Conservation (phyloP, 2,797 vertebrate genomes). For the Serranus cabrilla region DNA sequence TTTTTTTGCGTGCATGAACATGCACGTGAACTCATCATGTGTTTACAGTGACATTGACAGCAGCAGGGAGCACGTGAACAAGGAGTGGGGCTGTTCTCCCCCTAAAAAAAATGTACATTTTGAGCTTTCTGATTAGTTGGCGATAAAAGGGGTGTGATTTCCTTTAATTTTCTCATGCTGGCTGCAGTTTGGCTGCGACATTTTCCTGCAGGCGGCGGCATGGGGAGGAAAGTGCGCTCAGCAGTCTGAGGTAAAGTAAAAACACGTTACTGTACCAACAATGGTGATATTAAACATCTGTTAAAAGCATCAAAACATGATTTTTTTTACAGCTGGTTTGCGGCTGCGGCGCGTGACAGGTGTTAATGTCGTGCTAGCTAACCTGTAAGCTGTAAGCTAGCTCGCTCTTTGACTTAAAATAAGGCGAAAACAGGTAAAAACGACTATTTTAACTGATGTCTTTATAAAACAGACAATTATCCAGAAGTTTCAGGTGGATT, state of each 20-base stretch:
- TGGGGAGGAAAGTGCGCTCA: neutral
- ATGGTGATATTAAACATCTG: neutral
- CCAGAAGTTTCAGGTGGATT: neutral
- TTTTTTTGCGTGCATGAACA: neutral
- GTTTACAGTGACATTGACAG: conserved; percentile 5
- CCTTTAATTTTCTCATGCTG: neutral
- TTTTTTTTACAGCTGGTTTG: neutral
- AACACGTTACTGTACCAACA: neutral
- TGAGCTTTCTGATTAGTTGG: conserved; percentile 72
- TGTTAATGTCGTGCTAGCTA: conserved; percentile 19
- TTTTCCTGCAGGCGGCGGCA: conserved; percentile 7
- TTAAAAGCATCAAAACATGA: neutral
- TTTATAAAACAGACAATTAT: neutral
- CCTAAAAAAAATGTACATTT: neutral
- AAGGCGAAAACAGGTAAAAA: neutral
- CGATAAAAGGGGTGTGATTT: conserved; percentile 70
- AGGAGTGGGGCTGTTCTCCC: neutral
- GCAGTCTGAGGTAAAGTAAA: conserved; percentile 37
- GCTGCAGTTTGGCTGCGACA: neutral
- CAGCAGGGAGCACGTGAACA: conserved; percentile 26
- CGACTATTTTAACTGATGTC: neutral
- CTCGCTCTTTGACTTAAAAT: neutral
- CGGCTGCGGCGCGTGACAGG: neutral
- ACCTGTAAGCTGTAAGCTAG: conserved; percentile 31
- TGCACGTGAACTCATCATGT: conserved; percentile 36